These are phyloP conservation scores for Ctenomys sociabilis DNA, from an alignment of 2,113 vertebrate species.

Conservation along the genomic window DNA sequence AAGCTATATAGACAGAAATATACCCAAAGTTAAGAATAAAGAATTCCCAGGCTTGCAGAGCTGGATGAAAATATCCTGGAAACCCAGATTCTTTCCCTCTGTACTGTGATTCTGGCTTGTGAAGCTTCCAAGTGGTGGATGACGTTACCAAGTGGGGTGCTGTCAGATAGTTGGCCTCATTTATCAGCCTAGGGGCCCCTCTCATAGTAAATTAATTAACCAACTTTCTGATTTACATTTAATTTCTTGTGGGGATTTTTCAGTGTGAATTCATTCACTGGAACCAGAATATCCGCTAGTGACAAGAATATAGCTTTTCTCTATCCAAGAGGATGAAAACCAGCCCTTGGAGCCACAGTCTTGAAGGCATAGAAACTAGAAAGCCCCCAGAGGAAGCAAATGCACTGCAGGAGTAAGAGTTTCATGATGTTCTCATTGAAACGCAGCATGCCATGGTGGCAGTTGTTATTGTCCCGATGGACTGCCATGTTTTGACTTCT, in stretches of 20 bases:
- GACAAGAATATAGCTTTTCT: constrained; percentile 59
- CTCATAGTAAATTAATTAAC: constrained; percentile 67
- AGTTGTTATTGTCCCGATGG: background rate
- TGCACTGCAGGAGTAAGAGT: background rate
- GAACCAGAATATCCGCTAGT: constrained; percentile 59
- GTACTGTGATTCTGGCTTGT: constrained; percentile 27
- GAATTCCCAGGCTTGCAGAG: constrained; percentile 5
- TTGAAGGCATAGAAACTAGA: constrained; percentile 48
- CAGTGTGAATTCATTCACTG: constrained; percentile 61
- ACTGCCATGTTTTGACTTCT: constrained; percentile 1
- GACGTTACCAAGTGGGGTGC: constrained; percentile 35
- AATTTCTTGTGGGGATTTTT: constrained; percentile 45
- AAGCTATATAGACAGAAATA: constrained; percentile 37
- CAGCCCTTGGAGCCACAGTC: constrained; percentile 42
- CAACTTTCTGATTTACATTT: constrained; percentile 74
- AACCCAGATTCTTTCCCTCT: constrained; percentile 38
- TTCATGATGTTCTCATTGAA: constrained; percentile 39
- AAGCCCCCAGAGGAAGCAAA: constrained; percentile 23
- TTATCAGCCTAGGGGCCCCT: constrained; percentile 59
- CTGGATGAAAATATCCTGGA: constrained; percentile 48
- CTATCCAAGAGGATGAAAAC: constrained; percentile 53
- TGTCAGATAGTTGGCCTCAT: constrained; percentile 56
- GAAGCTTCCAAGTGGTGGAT: constrained; percentile 35
- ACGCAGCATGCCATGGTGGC: background rate
- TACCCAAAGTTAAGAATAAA: background rate